Evolutionary conservation across 1,140 invertebrate genomes (phyloP), one percentile per base, ranked within the genome.

Genomic region (Idris sp.): DNA sequence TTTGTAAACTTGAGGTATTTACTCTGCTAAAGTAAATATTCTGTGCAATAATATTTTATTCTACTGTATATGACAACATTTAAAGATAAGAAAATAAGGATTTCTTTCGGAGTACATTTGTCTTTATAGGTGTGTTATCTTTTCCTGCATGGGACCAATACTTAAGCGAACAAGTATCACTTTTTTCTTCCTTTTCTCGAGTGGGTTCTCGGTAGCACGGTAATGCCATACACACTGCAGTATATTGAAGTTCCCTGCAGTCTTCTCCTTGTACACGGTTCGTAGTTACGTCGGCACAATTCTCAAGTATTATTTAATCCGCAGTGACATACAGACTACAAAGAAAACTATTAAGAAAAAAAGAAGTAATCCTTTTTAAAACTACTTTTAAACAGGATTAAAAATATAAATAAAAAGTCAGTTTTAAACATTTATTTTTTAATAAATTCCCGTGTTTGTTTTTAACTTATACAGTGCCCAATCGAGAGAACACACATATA

Each of bases 231-330:
- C 36, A 64, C 49, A 54, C 68, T 64, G 58, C 38, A 65, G 69
- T 43, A n/a, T n/a, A 65, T 65, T 73, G 38, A 51, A 64, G 59
- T 53, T 61, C 51, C 59, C 51, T 56, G 58, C 68, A 72, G 59
- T 54, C 40, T 41, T 65, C 48, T 65, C 18, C 6, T 38, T 4
- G 56, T 48, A 31, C 26, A 56, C 51, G 40, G 31, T 67, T 67
- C 41, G 49, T 26, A 67, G 62, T 67, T 56, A 54, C 41, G 62
- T 56, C 31, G 61, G 61, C 61, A 54, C 51, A 67, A 48, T 67
- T 67, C 30, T 67, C 62, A 15, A 67, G 62, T 67, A 56, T 56
- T 56, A 67, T 67, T 67, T 67, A 67, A 67, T 56, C 51, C 49
- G 26, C 19, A 48, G 48, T 44, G 33, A 30, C 33, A 43, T 44